A percentile compares a stretch with the other conserved stretches of the same genome.
Conservation (phyloP, 2,888 invertebrate genomes). For the Bellardia bayeri region DNA sequence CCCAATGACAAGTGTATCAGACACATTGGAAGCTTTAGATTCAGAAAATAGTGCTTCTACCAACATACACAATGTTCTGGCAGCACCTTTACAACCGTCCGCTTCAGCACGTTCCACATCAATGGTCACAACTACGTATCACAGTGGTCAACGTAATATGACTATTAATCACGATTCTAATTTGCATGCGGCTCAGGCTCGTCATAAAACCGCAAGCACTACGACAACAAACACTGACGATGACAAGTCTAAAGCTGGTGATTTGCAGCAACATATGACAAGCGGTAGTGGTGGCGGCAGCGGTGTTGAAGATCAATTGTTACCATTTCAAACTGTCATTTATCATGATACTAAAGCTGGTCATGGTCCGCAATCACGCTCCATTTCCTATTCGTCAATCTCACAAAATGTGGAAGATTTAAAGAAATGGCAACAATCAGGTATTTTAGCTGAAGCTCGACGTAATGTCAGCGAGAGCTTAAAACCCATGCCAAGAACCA, state of each 20-base stretch:
- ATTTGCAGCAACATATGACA: slow-evolving; percentile 39
- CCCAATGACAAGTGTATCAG: slow-evolving; percentile 69
- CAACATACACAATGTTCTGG: slow-evolving; percentile 82
- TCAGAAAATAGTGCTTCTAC: slow-evolving; percentile 81
- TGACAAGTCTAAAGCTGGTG: slow-evolving; percentile 83
- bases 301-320: slow-evolving; percentile 79
- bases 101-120: slow-evolving; percentile 75
- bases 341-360: slow-evolving; percentile 84
- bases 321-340: slow-evolving; percentile 85
- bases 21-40: slow-evolving; percentile 77
- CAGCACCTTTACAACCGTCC: slow-evolving; percentile 85
- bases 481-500: slow-evolving; percentile 75
- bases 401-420: slow-evolving; percentile 83
- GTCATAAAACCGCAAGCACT: slow-evolving; percentile 46
- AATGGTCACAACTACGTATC: slow-evolving; percentile 64
- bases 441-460: slow-evolving; percentile 81
- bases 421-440: slow-evolving; percentile 79
- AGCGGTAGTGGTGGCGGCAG: background rate
- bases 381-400: slow-evolving; percentile 86
- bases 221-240: slow-evolving; percentile 32
- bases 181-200: slow-evolving; percentile 29
- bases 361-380: slow-evolving; percentile 84
- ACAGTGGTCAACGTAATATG: slow-evolving; percentile 66
- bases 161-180: slow-evolving; percentile 71
- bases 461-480: slow-evolving; percentile 82